Conservation (phyloP, 1,140 invertebrate genomes). For the Cotesia typhae region DNA sequence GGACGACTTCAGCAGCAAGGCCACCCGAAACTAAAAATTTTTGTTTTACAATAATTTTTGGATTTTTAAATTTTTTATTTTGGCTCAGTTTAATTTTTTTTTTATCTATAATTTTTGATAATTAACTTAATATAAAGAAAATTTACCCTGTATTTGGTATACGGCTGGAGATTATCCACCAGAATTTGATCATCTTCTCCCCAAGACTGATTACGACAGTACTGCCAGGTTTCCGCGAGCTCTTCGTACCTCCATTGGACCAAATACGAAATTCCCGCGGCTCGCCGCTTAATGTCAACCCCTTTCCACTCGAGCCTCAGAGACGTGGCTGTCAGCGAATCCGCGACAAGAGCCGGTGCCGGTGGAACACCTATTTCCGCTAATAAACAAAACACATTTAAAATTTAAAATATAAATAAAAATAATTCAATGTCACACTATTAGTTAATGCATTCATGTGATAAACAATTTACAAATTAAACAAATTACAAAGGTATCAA, state of each 20-base stretch:
- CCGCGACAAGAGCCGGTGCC: slow-evolving; percentile 79
- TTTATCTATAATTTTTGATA: too few species aligned
- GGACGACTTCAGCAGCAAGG: slow-evolving; percentile 72
- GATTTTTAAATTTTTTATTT: slow-evolving; percentile 36
- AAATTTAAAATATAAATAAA: not conserved
- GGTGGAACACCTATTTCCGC: slow-evolving; percentile 75
- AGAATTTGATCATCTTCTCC: slow-evolving; percentile 72
- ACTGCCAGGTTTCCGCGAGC: slow-evolving; percentile 75
- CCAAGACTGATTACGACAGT: slow-evolving; percentile 76
- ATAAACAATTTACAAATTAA: not conserved
- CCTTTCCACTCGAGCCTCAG: slow-evolving; percentile 83
- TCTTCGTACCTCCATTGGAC: slow-evolving; percentile 81
- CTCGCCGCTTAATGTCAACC: slow-evolving; percentile 58
- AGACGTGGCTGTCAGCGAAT: slow-evolving; percentile 77
- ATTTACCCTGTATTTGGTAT: slow-evolving; percentile 86
- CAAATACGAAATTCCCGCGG: slow-evolving; percentile 69
- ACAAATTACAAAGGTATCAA: not conserved
- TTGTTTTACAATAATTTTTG: slow-evolving; percentile 15
- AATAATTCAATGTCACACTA: not conserved
- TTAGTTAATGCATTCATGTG: not conserved
- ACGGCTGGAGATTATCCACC: slow-evolving; percentile 82
- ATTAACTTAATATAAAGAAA: not conserved
- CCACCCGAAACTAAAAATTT: slow-evolving; percentile 81
- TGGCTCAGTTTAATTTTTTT: not conserved
- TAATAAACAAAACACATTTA: slow-evolving; percentile 53